These are phyloP conservation scores for Parnassius glacialis DNA, from an alignment of 2,888 invertebrate genomes.

Conservation along the genomic window DNA sequence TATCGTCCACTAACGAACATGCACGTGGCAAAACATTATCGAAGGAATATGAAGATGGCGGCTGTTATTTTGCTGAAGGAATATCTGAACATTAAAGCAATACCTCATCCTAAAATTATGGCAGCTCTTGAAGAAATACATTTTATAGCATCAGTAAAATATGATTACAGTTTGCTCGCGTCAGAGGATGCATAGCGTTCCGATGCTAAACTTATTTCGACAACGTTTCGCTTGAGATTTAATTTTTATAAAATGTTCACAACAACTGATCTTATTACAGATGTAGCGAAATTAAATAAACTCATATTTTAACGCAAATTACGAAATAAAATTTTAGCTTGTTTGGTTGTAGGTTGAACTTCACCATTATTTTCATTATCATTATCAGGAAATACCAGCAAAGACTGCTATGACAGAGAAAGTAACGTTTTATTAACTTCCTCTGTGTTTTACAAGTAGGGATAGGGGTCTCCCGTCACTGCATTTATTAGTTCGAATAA, in stretches of 20 bases:
- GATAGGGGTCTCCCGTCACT: too few species aligned
- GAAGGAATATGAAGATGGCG: slow-evolving; percentile 30
- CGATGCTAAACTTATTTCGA: slow-evolving; percentile 6
- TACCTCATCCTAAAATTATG: slow-evolving; percentile 13
- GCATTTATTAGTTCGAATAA: too few species aligned
- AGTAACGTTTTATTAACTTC: too few species aligned
- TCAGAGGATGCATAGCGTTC: slow-evolving; percentile 6
- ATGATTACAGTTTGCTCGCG: slow-evolving; percentile 10
- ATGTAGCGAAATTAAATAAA: too few species aligned
- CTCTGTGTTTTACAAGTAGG: too few species aligned
- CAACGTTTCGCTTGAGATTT: not conserved
- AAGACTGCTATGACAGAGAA: too few species aligned
- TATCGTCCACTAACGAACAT: slow-evolving; percentile 35
- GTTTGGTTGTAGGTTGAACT: too few species aligned
- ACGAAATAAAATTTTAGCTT: too few species aligned
- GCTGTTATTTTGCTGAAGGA: slow-evolving; percentile 1
- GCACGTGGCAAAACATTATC: slow-evolving; percentile 34
- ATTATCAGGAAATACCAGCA: too few species aligned
- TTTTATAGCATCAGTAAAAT: slow-evolving; percentile 15
- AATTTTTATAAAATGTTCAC: not conserved
- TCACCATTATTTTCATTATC: too few species aligned
- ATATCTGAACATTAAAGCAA: slow-evolving; percentile 19
- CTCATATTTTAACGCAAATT: too few species aligned
- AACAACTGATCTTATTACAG: not conserved
- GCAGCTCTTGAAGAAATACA: slow-evolving; percentile 15